phyloP scores from a whole-genome alignment of 2,797 vertebrate genomes.

The Eulemur albifrons region DNA sequence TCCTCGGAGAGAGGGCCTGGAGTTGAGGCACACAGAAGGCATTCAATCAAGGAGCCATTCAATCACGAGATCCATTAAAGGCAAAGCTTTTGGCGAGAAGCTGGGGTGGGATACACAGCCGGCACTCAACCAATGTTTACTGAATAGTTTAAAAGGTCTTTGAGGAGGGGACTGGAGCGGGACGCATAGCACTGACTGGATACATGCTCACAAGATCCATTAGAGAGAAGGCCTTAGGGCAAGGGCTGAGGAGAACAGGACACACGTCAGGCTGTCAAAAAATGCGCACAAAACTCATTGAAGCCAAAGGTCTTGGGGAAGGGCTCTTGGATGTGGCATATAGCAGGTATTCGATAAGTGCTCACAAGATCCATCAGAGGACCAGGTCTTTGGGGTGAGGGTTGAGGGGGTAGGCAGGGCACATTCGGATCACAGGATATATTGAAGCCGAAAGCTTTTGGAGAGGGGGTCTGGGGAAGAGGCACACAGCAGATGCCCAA shows the following conservation, averaged over 20 bases:
- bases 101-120: slow-evolving; percentile 48
- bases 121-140: slow-evolving; percentile 38
- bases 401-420: background rate
- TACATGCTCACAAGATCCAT: slow-evolving; percentile 15
- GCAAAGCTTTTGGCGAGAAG: slow-evolving; percentile 29
- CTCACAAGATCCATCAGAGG: slow-evolving; percentile 36
- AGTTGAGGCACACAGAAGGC: slow-evolving; percentile 26
- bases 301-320: slow-evolving; percentile 48
- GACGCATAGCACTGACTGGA: background rate
- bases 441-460: slow-evolving; percentile 9
- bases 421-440: slow-evolving; percentile 34
- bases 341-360: slow-evolving; percentile 43
- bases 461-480: background rate
- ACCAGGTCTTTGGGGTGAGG: background rate
- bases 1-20: background rate
- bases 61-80: slow-evolving; percentile 46
- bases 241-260: slow-evolving; percentile 22
- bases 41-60: slow-evolving; percentile 38
- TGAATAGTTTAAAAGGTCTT: slow-evolving; percentile 48
- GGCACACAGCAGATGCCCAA: slow-evolving; percentile 17
- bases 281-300: slow-evolving; percentile 45
- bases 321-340: slow-evolving; percentile 13
- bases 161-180: background rate
- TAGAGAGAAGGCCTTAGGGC: slow-evolving; percentile 42
- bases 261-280: background rate